A percentile compares a stretch with the other conserved stretches of the same genome.
Evolutionary conservation across 2,113 vertebrate species (phyloP).

Genomic region (Platysternon megacephalum): DNA sequence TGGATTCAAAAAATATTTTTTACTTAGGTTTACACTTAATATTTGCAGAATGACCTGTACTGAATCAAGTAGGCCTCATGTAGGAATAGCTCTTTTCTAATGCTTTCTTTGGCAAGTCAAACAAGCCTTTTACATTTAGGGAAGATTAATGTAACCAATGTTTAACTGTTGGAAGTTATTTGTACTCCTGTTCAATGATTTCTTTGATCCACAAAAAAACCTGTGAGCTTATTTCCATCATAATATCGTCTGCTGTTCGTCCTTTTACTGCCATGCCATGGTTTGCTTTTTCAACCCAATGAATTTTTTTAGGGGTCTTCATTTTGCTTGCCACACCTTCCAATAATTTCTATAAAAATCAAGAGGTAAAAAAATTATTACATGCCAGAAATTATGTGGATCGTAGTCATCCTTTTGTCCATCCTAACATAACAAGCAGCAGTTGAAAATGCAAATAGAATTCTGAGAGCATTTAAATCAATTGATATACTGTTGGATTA

Average conservation of each 20-base stretch:
- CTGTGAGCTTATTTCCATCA: slow-evolving; percentile 87
- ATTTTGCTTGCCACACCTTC: slow-evolving; percentile 83
- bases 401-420: background rate
- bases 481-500: too few relatives aligned
- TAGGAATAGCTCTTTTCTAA: background rate
- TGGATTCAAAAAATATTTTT: background rate
- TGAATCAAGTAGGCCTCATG: background rate
- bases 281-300: slow-evolving; percentile 89
- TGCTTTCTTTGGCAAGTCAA: background rate
- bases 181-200: slow-evolving; percentile 58
- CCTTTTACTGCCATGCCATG: slow-evolving; percentile 90
- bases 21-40: background rate
- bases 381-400: background rate
- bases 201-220: slow-evolving; percentile 89
- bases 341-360: slow-evolving; percentile 81
- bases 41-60: background rate
- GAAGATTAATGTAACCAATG: slow-evolving; percentile 4
- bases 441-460: background rate
- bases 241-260: slow-evolving; percentile 81
- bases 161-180: slow-evolving; percentile 35
- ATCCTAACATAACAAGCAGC: background rate
- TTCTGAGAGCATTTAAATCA: background rate
- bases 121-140: background rate
- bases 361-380: slow-evolving; percentile 7
- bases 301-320: slow-evolving; percentile 83